Conservation (phyloP, 1,140 invertebrate genomes). For the Sitophilus oryzae region DNA sequence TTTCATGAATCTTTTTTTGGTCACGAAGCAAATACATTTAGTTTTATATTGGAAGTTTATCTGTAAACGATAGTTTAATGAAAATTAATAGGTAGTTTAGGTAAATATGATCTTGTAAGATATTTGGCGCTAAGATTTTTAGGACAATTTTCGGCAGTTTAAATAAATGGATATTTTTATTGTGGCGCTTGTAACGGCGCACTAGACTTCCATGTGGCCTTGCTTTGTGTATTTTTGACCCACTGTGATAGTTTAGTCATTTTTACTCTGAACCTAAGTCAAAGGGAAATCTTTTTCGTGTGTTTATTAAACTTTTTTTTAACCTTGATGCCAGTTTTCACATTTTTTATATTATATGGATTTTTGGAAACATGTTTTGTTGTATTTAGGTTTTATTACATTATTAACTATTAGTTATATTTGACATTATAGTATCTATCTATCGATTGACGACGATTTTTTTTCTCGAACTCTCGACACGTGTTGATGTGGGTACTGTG, state of each 20-base stretch:
- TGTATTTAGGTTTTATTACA: slow-evolving; percentile 15
- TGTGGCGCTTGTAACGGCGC: too few relatives aligned
- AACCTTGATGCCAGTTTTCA: slow-evolving; percentile 11
- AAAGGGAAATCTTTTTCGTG: slow-evolving; percentile 12
- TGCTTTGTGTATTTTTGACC: slow-evolving; percentile 22
- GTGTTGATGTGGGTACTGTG: slow-evolving; percentile 43
- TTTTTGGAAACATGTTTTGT: slow-evolving; percentile 6
- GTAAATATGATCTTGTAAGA: too few relatives aligned
- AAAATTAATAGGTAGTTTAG: too few relatives aligned
- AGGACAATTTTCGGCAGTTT: too few relatives aligned
- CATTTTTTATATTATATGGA: slow-evolving; percentile 8
- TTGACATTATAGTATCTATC: neutral
- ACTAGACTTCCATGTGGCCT: slow-evolving; percentile 23
- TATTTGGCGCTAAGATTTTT: too few relatives aligned
- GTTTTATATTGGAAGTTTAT: too few relatives aligned
- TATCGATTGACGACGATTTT: slow-evolving; percentile 10
- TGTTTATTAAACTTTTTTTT: slow-evolving; percentile 1
- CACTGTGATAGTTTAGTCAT: slow-evolving; percentile 28
- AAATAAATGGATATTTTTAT: too few relatives aligned
- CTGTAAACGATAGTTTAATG: too few relatives aligned
- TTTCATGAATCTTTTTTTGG: too few relatives aligned
- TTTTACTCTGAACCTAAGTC: slow-evolving; percentile 12
- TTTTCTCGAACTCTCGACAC: slow-evolving; percentile 18
- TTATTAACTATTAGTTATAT: slow-evolving; percentile 14
- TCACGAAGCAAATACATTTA: too few relatives aligned